Evolutionary conservation across 53 echinoderm and acorn worm species (phyloP), one percentile per base, ranked within the genome.

Genomic region (Zoroaster sp.): DNA sequence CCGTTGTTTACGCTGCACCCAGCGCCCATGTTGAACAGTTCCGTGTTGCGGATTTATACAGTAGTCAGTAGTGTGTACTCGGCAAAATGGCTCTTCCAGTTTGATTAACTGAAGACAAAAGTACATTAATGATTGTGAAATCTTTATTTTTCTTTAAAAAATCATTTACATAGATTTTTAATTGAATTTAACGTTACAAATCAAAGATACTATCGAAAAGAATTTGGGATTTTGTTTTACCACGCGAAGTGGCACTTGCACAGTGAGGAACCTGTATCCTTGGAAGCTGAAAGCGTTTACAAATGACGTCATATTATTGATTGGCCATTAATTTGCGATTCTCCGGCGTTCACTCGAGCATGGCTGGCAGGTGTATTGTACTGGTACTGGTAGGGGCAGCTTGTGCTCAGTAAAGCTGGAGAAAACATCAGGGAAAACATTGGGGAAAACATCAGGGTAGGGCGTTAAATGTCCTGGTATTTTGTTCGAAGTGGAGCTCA

Each of bases 281-380:
- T 80, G 89, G 89, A 39, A 78, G 88, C 69, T 40, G 21, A 36
- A 14, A 49, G 69, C 46, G 85, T 89, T 75, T 80, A 89, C 69
- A 49, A 41, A 33, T 89, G 89, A 89, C 89, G 89, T 89, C 80
- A 70, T 70, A 14, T 88, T 66, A 89, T 80, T 89, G 78, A 89
- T 55, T 69, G 78, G 20, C 25, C 31, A 36, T 36, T 4, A 18
- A 7, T 15, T 9, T 32, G 5, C 15, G 15, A 17, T 7, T 34
- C 33, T 33, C 8, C 14, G 49, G 8, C 49, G 49, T 46, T 13
- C 47, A 46, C 13, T 46, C 47, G 13, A n/a, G n/a, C n/a, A n/a
- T n/a, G n/a, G n/a, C n/a, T n/a, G n/a, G n/a, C n/a, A n/a, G n/a
- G n/a, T n/a, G n/a, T n/a, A n/a, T n/a, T n/a, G n/a, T n/a, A n/a